Percentiles rank a stretch among this genome's conserved stretches.
Conservation (phyloP, 2,113 vertebrate species). For the Etheostoma spectabile region DNA sequence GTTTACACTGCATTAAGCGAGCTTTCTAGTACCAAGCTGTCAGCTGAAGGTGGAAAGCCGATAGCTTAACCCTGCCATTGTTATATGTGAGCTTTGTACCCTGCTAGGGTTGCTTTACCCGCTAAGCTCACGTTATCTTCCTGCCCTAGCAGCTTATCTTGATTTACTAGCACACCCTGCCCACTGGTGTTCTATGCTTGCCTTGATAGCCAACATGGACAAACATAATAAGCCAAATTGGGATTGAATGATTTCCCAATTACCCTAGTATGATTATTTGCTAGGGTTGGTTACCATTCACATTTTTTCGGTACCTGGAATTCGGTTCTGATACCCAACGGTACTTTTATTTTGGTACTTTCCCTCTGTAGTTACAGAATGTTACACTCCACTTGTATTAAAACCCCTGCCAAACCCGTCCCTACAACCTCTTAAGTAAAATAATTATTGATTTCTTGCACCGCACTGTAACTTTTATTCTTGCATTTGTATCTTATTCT, state of each 20-base stretch:
- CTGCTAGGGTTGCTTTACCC: neutral
- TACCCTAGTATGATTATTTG: neutral
- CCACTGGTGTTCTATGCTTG: neutral
- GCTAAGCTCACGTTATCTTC: neutral
- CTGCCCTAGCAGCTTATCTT: neutral
- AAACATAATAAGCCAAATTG: neutral
- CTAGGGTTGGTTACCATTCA: too few species aligned
- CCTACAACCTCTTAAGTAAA: too few species aligned
- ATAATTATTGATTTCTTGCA: too few species aligned
- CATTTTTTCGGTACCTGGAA: too few species aligned
- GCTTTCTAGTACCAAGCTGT: neutral
- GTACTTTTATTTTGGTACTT: too few species aligned
- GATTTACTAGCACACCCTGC: neutral
- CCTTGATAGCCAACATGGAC: neutral
- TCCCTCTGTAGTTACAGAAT: too few species aligned
- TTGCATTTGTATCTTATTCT: too few species aligned
- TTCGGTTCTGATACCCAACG: too few species aligned
- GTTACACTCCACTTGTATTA: too few species aligned
- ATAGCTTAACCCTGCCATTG: neutral
- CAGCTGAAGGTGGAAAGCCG: neutral
- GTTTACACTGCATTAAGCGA: neutral
- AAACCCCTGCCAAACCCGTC: too few species aligned
- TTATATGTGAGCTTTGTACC: neutral
- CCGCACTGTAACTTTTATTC: too few species aligned
- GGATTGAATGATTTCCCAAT: neutral